Base-by-base conservation (phyloP, 2,888 invertebrate species). In the Aleiodes testaceus region DNA sequence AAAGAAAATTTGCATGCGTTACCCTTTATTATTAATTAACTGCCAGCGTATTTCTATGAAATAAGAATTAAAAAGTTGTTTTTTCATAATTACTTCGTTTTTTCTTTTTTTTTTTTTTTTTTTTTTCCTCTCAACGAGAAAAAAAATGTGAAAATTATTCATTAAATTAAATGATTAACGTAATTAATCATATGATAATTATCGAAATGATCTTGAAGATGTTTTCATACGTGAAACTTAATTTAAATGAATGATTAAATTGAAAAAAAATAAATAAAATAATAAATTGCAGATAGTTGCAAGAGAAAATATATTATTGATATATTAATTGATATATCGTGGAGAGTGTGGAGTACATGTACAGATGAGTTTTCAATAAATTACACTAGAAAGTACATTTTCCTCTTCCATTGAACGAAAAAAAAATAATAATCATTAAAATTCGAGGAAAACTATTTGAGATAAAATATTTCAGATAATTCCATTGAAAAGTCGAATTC, bases 1-100 rank as follows among this genome's bases (percentile, higher is more conserved):
- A n/a, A n/a, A 63, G 59, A 52, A 59, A 71, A 71, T 70, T 77
- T 78, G 78, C 75, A 73, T 83, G 78, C 78, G 75, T 80, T 82
- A 80, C 75, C 77, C 81, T 63, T 45, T 63, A 45, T 78, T 76
- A 82, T 80, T 82, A 80, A 78, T 80, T 80, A 78, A 84, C 79
- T 80, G 77, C 76, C 79, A 79, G 75, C 70, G 20, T 63, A 45
- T 30, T 70, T 64, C 45, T 64, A 74, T 74, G 47, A 64, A 47
- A 42, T 66, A 67, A 55, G 55, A 64, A 30, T 30, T 44, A 3
- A 42, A 44, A 44, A 30, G 36, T 49, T 26, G 30, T 65, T 63
- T 53, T 64, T 36, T 63, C 53, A 47, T 44, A 18, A 50, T 72
- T 69, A 59, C n/a, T n/a, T n/a, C n/a, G n/a, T n/a, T n/a, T n/a